Conservation (phyloP, 2,113 vertebrate genomes). For the Ptyas mucosa region DNA sequence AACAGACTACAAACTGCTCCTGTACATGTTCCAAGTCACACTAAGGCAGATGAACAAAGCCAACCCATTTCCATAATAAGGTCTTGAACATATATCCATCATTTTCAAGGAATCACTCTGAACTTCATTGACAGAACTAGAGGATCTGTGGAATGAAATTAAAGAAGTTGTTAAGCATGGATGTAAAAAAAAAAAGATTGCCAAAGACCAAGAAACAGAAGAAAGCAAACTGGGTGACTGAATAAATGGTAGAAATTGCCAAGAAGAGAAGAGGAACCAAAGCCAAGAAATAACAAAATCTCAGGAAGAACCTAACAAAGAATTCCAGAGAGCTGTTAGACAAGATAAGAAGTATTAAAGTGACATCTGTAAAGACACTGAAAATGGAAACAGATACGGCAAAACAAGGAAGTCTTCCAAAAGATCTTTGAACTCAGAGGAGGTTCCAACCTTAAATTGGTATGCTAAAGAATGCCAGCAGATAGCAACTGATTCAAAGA, state of each 20-base stretch:
- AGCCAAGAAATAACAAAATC: neutral
- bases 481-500: neutral
- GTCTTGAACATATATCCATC: neutral
- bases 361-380: neutral
- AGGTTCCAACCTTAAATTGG: neutral
- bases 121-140: neutral
- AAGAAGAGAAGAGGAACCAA: neutral
- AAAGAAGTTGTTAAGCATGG: neutral
- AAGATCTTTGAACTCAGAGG: neutral
- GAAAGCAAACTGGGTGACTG: neutral
- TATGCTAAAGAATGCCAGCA: neutral
- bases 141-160: neutral
- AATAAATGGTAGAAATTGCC: neutral
- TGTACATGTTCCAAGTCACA: neutral
- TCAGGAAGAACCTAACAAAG: neutral
- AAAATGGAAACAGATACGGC: neutral
- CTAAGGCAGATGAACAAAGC: neutral
- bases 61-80: neutral
- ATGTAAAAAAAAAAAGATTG: neutral
- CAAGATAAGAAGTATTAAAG: neutral
- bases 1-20: neutral
- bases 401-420: neutral
- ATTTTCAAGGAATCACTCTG: neutral
- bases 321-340: neutral
- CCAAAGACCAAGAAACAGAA: neutral